Evolutionary conservation across 2,888 invertebrate genomes (phyloP).

Genomic region (Orchesellides sinensis): DNA sequence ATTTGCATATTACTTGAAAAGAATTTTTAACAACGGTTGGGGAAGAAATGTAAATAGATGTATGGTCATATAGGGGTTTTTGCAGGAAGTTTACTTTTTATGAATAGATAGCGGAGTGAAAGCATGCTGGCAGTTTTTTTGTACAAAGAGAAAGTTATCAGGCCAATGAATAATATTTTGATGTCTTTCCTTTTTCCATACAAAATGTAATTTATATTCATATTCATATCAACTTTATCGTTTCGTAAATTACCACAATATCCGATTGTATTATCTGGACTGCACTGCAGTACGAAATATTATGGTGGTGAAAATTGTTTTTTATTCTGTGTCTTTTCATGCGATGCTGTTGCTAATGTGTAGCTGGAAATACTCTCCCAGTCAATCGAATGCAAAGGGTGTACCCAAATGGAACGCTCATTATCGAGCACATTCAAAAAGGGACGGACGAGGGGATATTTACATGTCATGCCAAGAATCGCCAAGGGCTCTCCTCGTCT

Average conservation of each 20-base stretch:
- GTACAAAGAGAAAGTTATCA: conserved; percentile 1
- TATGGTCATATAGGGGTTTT: too few relatives aligned
- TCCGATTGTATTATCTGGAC: not conserved
- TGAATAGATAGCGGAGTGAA: not conserved
- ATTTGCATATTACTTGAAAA: too few relatives aligned
- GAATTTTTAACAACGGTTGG: too few relatives aligned
- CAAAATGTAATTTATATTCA: conserved; percentile 23
- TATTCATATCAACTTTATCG: not conserved
- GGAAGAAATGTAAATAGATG: too few relatives aligned
- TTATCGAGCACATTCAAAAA: conserved; percentile 90
- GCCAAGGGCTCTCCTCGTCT: conserved; percentile 87
- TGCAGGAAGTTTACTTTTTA: not conserved
- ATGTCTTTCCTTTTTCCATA: conserved; percentile 6
- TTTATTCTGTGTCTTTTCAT: not conserved
- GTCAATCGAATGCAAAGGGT: conserved; percentile 91
- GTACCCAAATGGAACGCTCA: conserved; percentile 90
- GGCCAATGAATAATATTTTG: conserved; percentile 26
- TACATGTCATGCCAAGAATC: conserved; percentile 92
- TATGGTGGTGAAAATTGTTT: not conserved
- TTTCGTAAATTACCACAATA: not conserved
- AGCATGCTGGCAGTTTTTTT: not conserved
- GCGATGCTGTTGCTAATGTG: conserved; percentile 19
- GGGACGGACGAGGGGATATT: conserved; percentile 92
- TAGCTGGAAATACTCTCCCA: conserved; percentile 91
- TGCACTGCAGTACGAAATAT: not conserved